Evolutionary conservation across 2,113 vertebrate genomes (phyloP).

Genomic region (Pavo muticus): DNA sequence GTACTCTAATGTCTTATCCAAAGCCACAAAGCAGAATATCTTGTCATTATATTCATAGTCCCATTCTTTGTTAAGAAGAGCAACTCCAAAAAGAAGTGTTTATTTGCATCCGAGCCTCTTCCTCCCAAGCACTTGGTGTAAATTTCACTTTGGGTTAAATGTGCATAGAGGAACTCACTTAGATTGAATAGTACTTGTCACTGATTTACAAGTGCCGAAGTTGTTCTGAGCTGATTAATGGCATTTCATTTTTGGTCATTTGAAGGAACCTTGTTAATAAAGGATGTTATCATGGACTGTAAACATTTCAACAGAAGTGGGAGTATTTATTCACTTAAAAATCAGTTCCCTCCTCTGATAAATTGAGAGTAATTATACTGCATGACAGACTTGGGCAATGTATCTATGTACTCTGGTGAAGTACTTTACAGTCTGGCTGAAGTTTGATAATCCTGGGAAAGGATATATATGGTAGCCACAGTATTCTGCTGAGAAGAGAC

Average conservation of each 20-base stretch:
- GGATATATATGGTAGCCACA: not conserved
- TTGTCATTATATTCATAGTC: not conserved
- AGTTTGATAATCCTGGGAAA: not conserved
- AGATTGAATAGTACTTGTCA: not conserved
- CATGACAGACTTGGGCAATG: not conserved
- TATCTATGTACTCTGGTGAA: not conserved
- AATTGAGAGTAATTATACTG: not conserved
- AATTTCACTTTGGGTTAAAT: not conserved
- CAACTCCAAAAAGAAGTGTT: not conserved
- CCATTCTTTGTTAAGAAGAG: not conserved
- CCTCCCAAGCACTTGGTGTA: not conserved
- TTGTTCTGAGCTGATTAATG: not conserved
- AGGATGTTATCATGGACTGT: not conserved
- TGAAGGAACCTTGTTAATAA: not conserved
- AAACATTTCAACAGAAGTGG: not conserved
- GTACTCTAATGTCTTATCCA: not conserved
- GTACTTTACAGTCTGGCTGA: not conserved
- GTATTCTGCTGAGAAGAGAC: not conserved
- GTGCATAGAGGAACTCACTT: not conserved
- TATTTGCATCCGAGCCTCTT: not conserved
- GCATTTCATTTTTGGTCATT: not conserved
- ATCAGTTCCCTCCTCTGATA: not conserved
- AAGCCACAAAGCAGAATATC: not conserved
- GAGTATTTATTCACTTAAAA: not conserved
- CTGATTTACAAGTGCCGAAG: not conserved